Evolutionary conservation across 1,140 invertebrate species (phyloP).

Genomic region (Drosophila mojavensis): DNA sequence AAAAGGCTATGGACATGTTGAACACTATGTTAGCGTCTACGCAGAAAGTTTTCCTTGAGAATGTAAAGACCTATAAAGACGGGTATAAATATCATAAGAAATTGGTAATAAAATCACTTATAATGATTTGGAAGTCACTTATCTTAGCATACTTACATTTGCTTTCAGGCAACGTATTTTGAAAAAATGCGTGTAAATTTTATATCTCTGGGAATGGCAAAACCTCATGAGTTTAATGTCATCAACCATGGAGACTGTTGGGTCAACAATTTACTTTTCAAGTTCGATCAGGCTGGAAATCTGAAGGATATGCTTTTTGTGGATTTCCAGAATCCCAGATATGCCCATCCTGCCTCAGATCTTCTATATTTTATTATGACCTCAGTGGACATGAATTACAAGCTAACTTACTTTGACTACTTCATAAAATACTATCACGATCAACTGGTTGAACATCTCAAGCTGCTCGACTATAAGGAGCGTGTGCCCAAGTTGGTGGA

Average conservation of each 20-base stretch:
- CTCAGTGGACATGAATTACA: conserved; percentile 65
- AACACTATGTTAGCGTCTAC: conserved; percentile 55
- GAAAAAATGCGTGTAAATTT: background rate
- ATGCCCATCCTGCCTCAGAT: conserved; percentile 58
- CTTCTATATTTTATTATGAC: conserved; percentile 68
- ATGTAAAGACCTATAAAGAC: conserved; percentile 52
- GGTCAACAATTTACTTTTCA: conserved; percentile 88
- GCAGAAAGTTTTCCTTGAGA: conserved; percentile 45
- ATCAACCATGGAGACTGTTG: conserved; percentile 89
- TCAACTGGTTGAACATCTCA: conserved; percentile 56
- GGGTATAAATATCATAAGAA: conserved; percentile 52
- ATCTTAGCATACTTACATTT: too few relatives aligned
- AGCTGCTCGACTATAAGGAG: conserved; percentile 56
- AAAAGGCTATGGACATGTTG: conserved; percentile 20
- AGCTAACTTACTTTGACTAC: conserved; percentile 68
- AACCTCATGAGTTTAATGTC: conserved; percentile 85
- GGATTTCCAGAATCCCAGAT: conserved; percentile 73
- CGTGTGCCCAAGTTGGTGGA: conserved; percentile 51
- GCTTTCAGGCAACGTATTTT: conserved; percentile 45
- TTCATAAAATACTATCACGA: conserved; percentile 70
- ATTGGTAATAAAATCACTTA: conserved; percentile 36
- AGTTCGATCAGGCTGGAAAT: conserved; percentile 74
- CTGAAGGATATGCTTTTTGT: conserved; percentile 66
- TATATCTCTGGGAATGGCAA: background rate
- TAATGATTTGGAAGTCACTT: background rate